Base-by-base conservation (phyloP, 2,113 vertebrate species). In the Anhinga rufa region DNA sequence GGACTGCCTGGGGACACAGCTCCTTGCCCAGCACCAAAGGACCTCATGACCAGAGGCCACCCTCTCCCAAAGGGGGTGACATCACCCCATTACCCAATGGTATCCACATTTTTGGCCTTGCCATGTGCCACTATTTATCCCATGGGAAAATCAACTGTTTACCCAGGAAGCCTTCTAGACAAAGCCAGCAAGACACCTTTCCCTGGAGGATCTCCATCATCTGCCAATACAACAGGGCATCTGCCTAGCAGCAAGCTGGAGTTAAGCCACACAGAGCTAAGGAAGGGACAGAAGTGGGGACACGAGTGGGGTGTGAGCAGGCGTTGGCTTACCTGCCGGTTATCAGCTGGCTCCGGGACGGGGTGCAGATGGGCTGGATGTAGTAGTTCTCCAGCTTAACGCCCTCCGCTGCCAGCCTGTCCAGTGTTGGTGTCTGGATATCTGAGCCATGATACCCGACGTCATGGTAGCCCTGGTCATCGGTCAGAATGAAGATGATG, bases 311-410 rank as follows among this genome's bases (percentile, higher is more conserved):
- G 5, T 26, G 65, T 17, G 32, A 93, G 48, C 21, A 58, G 64
- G 38, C 2, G 0, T 40, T 76, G 68, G 21, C 98, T 98, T 98
- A 99, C 99, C 99, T 99, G 98, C 99, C 99, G 0, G 99, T 99
- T 93, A 99, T 99, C 83, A 99, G 98, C 88, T 99, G 99, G 93
- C 99, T 99, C 48, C 99, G 97, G 22, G 99, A 99, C 0, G 99
- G 99, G 22, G 99, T 99, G 95, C 99, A 99, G 97, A 99, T 99
- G 85, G 99, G 99, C 86, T 99, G 99, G 94, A 99, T 99, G 96
- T 99, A 99, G 71, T 99, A 99, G 72, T 99, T 99, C 98, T 99
- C 99, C 97, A 99, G 97, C 83, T 99, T 99, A 28, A 99, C 99
- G 3, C 99, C 99, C 40, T 99, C 98, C 0, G 99, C 99, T 3